Conservation (phyloP, 1,140 invertebrate genomes). For the Goniozus legneri region DNA sequence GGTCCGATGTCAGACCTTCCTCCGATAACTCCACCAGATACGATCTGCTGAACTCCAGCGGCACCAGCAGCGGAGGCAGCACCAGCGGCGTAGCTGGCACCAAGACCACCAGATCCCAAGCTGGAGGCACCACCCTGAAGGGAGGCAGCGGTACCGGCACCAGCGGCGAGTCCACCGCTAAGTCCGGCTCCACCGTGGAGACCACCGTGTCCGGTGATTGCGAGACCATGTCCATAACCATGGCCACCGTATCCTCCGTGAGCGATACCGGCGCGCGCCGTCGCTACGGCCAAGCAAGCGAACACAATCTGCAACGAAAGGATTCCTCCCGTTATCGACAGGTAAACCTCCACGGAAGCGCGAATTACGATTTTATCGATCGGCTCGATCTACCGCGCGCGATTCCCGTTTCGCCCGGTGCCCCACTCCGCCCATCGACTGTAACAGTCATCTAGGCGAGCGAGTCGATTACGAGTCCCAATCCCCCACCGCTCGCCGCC, state of each 20-base stretch:
- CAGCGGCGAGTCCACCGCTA: slow-evolving; percentile 50
- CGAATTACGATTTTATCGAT: too few species aligned
- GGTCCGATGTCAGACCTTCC: slow-evolving; percentile 53
- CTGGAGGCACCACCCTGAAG: slow-evolving; percentile 52
- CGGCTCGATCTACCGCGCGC: too few species aligned
- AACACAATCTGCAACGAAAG: slow-evolving; percentile 44
- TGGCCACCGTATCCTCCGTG: slow-evolving; percentile 38
- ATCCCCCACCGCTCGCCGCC: too few species aligned
- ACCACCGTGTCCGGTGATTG: slow-evolving; percentile 31
- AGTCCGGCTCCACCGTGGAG: slow-evolving; percentile 37
- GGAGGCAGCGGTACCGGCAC: slow-evolving; percentile 48
- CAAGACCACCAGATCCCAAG: slow-evolving; percentile 51
- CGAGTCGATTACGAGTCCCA: too few species aligned
- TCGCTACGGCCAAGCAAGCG: slow-evolving; percentile 52
- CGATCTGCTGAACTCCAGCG: slow-evolving; percentile 52
- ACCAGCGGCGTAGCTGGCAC: slow-evolving; percentile 52
- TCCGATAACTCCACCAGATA: slow-evolving; percentile 51
- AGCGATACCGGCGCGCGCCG: slow-evolving; percentile 49
- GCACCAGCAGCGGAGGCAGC: slow-evolving; percentile 49
- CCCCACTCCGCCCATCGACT: too few species aligned
- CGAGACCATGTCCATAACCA: slow-evolving; percentile 35
- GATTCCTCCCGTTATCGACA: too few species aligned
- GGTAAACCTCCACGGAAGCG: too few species aligned
- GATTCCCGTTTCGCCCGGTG: too few species aligned
- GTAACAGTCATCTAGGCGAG: too few species aligned